Evolutionary conservation across 2,113 vertebrate species (phyloP).

Genomic region (Empidonax alnorum): DNA sequence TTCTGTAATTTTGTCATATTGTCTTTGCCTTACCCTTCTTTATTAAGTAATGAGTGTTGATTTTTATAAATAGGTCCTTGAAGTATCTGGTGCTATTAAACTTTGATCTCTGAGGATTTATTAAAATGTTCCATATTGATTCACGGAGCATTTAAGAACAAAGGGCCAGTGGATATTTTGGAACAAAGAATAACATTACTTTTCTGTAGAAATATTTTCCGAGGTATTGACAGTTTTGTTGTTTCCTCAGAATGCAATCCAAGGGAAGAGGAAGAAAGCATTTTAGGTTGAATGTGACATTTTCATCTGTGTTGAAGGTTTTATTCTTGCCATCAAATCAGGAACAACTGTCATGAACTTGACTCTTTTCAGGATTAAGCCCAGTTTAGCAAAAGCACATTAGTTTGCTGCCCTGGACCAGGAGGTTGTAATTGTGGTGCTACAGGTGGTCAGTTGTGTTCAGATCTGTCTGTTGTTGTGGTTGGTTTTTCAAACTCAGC

Average conservation of each 20-base stretch:
- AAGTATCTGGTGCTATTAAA: constrained; percentile 71
- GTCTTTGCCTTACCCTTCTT: constrained; percentile 56
- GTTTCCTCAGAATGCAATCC: neutral
- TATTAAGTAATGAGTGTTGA: constrained; percentile 4
- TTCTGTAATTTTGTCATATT: constrained; percentile 21
- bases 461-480: neutral
- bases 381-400: constrained; percentile 8
- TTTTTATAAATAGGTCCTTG: constrained; percentile 13
- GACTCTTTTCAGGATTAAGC: neutral
- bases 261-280: rapidly evolving
- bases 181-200: neutral
- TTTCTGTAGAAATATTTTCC: neutral
- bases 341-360: neutral
- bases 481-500: constrained; percentile 1
- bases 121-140: constrained; percentile 15
- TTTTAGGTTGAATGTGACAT: constrained; percentile 13
- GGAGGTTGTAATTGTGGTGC: constrained; percentile 22
- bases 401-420: neutral
- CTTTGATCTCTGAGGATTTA: constrained; percentile 45
- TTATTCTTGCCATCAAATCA: neutral
- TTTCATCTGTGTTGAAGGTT: neutral
- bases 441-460: constrained; percentile 18
- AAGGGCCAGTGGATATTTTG: neutral
- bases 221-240: neutral
- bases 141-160: constrained; percentile 29